phyloP scores from a whole-genome alignment of 2,113 vertebrate species.

The Leucopsar rothschildi region DNA sequence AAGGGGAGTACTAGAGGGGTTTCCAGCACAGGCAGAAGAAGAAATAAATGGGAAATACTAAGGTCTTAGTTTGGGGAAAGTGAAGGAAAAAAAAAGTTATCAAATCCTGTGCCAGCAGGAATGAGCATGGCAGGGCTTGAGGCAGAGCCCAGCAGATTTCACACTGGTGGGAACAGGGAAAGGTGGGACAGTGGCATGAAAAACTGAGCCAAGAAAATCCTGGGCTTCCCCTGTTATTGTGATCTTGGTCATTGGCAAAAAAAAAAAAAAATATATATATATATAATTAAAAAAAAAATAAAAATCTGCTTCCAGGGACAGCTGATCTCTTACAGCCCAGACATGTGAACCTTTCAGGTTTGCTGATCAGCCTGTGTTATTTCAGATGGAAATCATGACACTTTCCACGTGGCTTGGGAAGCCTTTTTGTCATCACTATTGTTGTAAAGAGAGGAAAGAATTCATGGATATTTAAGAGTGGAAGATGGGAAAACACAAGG shows the following conservation, averaged over 20 bases:
- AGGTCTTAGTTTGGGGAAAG: neutral
- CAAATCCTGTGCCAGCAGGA: neutral
- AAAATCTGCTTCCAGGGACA: neutral
- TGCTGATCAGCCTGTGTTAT: neutral
- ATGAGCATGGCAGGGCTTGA: neutral
- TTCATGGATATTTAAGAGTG: neutral
- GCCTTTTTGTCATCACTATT: neutral
- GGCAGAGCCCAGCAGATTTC: neutral
- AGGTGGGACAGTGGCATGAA: neutral
- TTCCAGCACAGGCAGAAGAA: neutral
- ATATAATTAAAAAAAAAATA: neutral
- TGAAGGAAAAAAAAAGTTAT: neutral
- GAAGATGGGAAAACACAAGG: neutral
- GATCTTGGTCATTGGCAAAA: neutral
- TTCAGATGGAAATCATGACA: neutral
- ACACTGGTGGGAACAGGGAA: rapidly evolving
- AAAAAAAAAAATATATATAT: too few species aligned
- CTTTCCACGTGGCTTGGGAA: neutral
- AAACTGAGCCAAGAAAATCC: rapidly evolving
- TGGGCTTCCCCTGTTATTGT: neutral
- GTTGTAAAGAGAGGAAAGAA: neutral
- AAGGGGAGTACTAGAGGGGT: neutral
- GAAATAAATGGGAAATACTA: neutral
- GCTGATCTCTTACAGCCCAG: neutral
- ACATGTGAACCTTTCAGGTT: neutral